Evolutionary conservation across 2,113 vertebrate genomes (phyloP).

Genomic region (Corythornis cristatus): DNA sequence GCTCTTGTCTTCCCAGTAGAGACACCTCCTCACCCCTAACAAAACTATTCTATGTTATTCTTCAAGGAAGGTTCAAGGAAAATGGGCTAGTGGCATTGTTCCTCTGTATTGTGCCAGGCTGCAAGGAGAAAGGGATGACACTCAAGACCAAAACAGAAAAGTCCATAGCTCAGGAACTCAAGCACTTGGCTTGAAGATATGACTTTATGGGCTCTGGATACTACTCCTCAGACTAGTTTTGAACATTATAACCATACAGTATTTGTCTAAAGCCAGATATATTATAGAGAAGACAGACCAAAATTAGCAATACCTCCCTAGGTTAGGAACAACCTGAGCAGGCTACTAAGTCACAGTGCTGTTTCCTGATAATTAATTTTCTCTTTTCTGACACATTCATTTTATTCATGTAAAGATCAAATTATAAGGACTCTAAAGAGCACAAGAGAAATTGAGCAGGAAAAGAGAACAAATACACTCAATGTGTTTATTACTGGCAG

Average conservation of each 20-base stretch:
- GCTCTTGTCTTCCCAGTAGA: not conserved
- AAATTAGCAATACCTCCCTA: not conserved
- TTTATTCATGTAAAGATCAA: not conserved
- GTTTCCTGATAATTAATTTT: not conserved
- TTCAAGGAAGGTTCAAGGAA: not conserved
- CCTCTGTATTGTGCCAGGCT: not conserved
- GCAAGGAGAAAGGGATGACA: not conserved
- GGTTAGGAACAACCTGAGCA: not conserved
- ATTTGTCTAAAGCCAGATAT: not conserved
- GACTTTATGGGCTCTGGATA: not conserved
- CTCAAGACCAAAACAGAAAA: not conserved
- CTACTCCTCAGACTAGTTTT: not conserved
- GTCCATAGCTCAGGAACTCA: not conserved
- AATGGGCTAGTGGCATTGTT: not conserved
- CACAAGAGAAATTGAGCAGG: not conserved
- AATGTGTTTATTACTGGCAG: not conserved
- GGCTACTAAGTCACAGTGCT: not conserved
- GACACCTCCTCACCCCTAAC: not conserved
- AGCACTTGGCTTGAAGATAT: not conserved
- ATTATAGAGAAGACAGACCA: not conserved
- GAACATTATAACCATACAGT: accelerated
- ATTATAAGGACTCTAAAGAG: not conserved
- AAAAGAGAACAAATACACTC: not conserved
- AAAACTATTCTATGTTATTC: not conserved
- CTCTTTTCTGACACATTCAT: not conserved